Conservation (phyloP, 2,888 invertebrate genomes). For the Matsumyia berberina region DNA sequence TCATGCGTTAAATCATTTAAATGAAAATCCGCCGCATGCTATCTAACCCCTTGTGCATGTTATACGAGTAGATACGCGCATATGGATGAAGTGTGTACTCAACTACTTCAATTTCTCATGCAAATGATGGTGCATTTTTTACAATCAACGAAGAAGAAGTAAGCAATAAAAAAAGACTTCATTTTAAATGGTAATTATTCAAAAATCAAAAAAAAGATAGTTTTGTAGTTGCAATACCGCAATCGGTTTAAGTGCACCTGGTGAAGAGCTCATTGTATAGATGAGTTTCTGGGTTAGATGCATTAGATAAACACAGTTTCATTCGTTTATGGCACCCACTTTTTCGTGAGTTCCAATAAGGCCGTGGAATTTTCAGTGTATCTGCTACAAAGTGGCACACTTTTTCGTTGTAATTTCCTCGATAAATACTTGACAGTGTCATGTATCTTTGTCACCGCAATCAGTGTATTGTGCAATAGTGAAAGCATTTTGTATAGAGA, state of each 20-base stretch:
- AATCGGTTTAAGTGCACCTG: slow-evolving; percentile 32
- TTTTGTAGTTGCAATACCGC: slow-evolving; percentile 15
- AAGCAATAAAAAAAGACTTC: not conserved
- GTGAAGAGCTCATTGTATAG: slow-evolving; percentile 8
- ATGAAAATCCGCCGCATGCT: not conserved
- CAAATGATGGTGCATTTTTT: slow-evolving; percentile 9
- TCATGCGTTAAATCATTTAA: slow-evolving; percentile 13
- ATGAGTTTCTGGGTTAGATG: slow-evolving; percentile 23
- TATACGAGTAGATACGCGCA: too few species aligned
- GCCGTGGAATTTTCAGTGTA: not conserved
- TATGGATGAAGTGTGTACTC: not conserved
- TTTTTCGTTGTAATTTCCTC: not conserved
- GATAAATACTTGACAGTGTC: not conserved
- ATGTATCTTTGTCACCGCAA: slow-evolving; percentile 1
- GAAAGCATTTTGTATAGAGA: not conserved
- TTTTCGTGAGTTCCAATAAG: too few species aligned
- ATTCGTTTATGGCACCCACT: not conserved
- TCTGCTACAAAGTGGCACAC: not conserved
- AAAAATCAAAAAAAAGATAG: slow-evolving; percentile 6
- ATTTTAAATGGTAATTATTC: slow-evolving; percentile 19
- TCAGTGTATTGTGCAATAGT: slow-evolving; percentile 8
- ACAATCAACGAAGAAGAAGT: not conserved
- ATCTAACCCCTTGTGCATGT: not conserved
- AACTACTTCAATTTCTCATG: slow-evolving; percentile 3
- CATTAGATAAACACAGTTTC: not conserved